phyloP scores from a whole-genome alignment of 2,113 vertebrate genomes.

The Ivindomyrus marchei region DNA sequence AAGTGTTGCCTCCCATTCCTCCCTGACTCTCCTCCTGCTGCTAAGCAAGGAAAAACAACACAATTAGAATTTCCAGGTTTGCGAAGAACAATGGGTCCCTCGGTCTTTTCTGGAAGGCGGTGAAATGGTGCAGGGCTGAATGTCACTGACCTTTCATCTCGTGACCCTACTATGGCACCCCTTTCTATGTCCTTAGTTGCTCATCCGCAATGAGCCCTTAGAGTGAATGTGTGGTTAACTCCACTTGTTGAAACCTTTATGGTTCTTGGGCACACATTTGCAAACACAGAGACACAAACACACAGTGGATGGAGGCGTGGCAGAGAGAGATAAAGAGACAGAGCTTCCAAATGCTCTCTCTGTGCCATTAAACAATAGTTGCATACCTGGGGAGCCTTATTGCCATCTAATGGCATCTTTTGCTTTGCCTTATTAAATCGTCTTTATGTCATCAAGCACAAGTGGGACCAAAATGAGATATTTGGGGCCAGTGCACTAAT shows the following conservation, averaged over 20 bases:
- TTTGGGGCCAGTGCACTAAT: conserved; percentile 44
- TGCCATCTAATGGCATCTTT: conserved; percentile 18
- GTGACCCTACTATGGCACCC: neutral
- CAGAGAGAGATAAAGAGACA: conserved; percentile 28
- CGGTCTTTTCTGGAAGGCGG: neutral
- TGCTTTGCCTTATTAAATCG: neutral
- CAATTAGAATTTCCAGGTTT: conserved; percentile 4
- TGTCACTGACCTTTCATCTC: neutral
- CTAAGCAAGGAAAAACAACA: neutral
- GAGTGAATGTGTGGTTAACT: neutral
- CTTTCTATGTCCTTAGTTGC: neutral
- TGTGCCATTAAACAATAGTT: conserved; percentile 48
- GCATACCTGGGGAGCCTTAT: conserved; percentile 33
- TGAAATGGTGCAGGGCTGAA: neutral
- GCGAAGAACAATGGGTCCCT: neutral
- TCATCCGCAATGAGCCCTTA: neutral
- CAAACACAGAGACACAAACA: neutral
- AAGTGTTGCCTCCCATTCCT: neutral
- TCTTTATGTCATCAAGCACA: neutral
- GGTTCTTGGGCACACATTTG: neutral
- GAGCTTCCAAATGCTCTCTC: conserved; percentile 31
- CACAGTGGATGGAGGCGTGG: neutral
- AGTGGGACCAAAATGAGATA: neutral
- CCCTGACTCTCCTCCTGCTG: neutral
- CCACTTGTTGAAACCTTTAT: neutral